phyloP scores from a whole-genome alignment of 2,797 vertebrate genomes.

The Apogon hyalosoma region DNA sequence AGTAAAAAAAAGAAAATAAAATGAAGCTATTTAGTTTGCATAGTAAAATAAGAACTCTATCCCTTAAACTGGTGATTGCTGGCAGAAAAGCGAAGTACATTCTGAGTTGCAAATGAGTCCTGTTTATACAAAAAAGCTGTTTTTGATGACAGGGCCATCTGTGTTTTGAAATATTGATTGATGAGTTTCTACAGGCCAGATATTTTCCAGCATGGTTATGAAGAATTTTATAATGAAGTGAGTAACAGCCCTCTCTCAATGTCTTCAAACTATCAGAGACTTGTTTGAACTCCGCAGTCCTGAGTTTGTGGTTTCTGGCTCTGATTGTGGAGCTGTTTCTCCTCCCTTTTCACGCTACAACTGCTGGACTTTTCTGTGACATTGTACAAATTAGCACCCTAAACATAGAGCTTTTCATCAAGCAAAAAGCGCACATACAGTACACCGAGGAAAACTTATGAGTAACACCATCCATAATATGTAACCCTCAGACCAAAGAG shows the following conservation, averaged over 20 bases:
- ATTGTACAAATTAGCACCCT: not conserved
- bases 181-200: conserved; percentile 25
- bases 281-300: conserved; percentile 30
- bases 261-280: conserved; percentile 33
- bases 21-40: not conserved
- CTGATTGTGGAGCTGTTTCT: conserved; percentile 2
- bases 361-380: not conserved
- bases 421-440: not conserved
- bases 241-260: not conserved
- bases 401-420: conserved; percentile 9
- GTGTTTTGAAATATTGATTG: conserved; percentile 55
- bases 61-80: conserved; percentile 6
- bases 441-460: not conserved
- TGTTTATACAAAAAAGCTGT: conserved; percentile 7
- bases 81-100: conserved; percentile 19
- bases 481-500: conserved; percentile 1
- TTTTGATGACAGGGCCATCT: conserved; percentile 40
- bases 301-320: conserved; percentile 2
- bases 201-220: conserved; percentile 11
- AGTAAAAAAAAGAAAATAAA: not conserved
- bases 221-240: conserved; percentile 12
- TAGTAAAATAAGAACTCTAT: not conserved
- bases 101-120: conserved; percentile 27
- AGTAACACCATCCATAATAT: not conserved
- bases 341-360: not conserved